Evolutionary conservation across 1,140 invertebrate genomes (phyloP).

Genomic region (Cryptotermes secundus): DNA sequence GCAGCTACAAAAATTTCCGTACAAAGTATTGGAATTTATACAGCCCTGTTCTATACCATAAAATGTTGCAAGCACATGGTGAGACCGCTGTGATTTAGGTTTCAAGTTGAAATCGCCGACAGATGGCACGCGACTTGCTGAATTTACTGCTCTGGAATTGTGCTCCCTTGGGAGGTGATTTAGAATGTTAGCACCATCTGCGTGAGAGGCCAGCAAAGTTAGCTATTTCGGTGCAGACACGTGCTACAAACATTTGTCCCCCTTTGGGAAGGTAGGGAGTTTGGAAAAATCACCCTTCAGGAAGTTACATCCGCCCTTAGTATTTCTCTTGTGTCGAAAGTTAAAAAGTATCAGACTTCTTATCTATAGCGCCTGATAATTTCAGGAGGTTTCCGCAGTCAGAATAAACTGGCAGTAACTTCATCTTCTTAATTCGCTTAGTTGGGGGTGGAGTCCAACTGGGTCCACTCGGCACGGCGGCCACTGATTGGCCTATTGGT

Average conservation of each 20-base stretch:
- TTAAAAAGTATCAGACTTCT: too few species aligned
- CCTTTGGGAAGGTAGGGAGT: background rate
- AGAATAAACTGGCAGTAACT: too few species aligned
- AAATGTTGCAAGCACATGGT: background rate
- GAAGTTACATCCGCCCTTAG: too few species aligned
- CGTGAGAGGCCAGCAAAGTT: background rate
- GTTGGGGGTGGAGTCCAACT: too few species aligned
- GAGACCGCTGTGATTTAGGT: background rate
- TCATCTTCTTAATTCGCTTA: too few species aligned
- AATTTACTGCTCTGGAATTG: background rate
- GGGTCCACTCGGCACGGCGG: too few species aligned
- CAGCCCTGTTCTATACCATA: background rate
- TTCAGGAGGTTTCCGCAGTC: too few species aligned
- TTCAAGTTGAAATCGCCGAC: background rate
- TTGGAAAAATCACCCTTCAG: background rate
- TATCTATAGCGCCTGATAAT: too few species aligned
- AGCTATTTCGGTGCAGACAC: background rate
- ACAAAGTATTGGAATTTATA: too few species aligned
- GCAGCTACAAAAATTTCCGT: too few species aligned
- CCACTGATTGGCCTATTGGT: too few species aligned
- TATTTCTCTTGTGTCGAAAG: too few species aligned
- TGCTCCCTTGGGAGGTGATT: background rate
- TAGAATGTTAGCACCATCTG: background rate
- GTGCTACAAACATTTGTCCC: background rate
- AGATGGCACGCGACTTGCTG: background rate